phyloP scores from a whole-genome alignment of 2,797 vertebrate genomes.

The Heteromormyrus szaboi region DNA sequence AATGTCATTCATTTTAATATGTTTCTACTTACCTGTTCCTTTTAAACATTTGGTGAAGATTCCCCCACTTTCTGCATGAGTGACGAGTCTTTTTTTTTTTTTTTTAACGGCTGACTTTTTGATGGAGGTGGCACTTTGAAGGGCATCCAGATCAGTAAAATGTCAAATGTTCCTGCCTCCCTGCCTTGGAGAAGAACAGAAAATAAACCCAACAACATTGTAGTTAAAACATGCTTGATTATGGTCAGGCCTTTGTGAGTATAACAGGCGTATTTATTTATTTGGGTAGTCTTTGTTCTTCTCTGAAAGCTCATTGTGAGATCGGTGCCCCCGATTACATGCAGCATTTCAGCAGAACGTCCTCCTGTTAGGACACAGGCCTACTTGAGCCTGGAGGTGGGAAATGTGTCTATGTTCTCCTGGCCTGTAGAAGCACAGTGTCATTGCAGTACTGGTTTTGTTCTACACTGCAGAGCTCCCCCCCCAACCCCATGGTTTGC shows the following conservation, averaged over 20 bases:
- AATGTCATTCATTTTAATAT: constrained; percentile 62
- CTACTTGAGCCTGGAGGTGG: neutral
- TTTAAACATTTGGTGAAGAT: constrained; percentile 61
- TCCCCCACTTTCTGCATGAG: constrained; percentile 51
- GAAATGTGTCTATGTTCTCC: neutral
- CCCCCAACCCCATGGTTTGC: neutral
- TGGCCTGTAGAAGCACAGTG: neutral
- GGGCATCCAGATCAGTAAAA: constrained; percentile 45
- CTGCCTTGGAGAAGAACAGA: neutral
- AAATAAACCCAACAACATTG: neutral
- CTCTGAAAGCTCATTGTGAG: neutral
- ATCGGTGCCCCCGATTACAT: neutral
- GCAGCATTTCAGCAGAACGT: neutral
- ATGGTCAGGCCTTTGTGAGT: neutral
- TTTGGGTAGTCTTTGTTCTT: neutral
- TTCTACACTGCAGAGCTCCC: neutral
- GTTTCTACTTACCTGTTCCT: constrained; percentile 64
- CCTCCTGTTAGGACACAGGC: neutral
- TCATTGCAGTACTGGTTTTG: neutral
- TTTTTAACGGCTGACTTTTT: constrained; percentile 50
- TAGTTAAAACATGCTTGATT: neutral
- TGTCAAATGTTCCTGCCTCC: neutral
- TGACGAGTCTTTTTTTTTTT: constrained; percentile 47
- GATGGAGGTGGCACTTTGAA: constrained; percentile 42
- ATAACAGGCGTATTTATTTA: neutral